phyloP scores from a whole-genome alignment of 1,140 invertebrate genomes.

The Leptinotarsa defecta region DNA sequence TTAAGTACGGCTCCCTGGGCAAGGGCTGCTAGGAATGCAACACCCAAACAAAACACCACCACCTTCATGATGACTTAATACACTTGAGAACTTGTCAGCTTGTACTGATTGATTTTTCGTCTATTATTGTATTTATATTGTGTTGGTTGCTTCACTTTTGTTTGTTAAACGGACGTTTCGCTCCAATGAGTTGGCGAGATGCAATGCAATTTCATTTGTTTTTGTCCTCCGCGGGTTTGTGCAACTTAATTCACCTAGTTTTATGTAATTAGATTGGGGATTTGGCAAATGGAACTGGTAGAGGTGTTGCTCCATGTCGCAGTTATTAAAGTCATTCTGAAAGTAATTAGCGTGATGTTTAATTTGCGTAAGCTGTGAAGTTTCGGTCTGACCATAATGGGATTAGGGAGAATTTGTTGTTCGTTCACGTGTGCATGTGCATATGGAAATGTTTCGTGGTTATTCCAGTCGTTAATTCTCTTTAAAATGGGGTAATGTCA shows the following conservation, averaged over 20 bases:
- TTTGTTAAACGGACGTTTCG: conserved; percentile 16
- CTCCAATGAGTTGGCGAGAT: conserved; percentile 34
- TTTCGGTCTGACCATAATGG: background rate
- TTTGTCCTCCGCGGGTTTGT: conserved; percentile 24
- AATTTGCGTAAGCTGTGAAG: background rate
- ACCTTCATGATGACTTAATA: conserved; percentile 42
- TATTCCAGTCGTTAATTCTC: too few relatives aligned
- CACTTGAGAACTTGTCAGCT: conserved; percentile 20
- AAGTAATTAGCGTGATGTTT: conserved; percentile 6
- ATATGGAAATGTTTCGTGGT: background rate
- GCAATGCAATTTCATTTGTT: conserved; percentile 19
- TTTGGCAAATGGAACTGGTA: conserved; percentile 17
- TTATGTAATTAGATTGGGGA: conserved; percentile 24
- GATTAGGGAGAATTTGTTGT: background rate
- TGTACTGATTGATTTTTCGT: conserved; percentile 38
- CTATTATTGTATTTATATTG: conserved; percentile 46
- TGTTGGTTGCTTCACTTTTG: conserved; percentile 42
- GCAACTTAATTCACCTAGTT: conserved; percentile 28
- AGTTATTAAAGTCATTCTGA: conserved; percentile 9
- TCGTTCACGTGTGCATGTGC: conserved; percentile 4
- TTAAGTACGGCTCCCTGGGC: background rate
- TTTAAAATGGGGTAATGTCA: too few relatives aligned
- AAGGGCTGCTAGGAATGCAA: conserved; percentile 25
- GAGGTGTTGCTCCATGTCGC: conserved; percentile 6
- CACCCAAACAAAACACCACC: conserved; percentile 44